A percentile compares a stretch with the other conserved stretches of the same genome.
Conservation (phyloP, 1,140 invertebrate genomes). For the Rhagoletis pomonella region DNA sequence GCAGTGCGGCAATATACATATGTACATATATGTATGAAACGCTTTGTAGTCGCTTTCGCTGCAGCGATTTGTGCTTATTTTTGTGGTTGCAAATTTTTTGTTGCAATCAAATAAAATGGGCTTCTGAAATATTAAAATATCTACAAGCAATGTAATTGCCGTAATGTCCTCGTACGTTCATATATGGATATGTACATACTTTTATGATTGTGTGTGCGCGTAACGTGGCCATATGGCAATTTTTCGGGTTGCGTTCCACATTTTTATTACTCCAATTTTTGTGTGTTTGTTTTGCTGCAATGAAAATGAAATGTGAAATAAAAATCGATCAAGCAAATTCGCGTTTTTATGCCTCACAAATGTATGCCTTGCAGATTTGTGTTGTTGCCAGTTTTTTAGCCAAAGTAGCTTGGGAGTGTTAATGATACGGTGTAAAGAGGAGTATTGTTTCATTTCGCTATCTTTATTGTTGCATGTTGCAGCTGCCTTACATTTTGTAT, state of each 20-base stretch:
- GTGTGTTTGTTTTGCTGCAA: slow-evolving; percentile 2
- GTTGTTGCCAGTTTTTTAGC: neutral
- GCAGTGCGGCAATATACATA: neutral
- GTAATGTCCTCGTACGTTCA: neutral
- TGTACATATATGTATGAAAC: neutral
- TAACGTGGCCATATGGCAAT: slow-evolving; percentile 42
- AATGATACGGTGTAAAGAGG: neutral
- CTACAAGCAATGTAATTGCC: neutral
- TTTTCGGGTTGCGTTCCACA: slow-evolving; percentile 29
- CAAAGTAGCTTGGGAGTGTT: slow-evolving; percentile 2
- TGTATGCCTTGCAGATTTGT: neutral
- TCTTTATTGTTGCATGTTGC: slow-evolving; percentile 31
- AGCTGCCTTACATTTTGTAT: neutral
- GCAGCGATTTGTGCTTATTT: neutral
- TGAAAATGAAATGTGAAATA: slow-evolving; percentile 39
- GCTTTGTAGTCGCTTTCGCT: slow-evolving; percentile 3
- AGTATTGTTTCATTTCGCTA: neutral
- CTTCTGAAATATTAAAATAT: neutral
- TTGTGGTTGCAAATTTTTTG: slow-evolving; percentile 14
- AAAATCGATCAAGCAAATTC: slow-evolving; percentile 39
- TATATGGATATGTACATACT: too few species aligned
- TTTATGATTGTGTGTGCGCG: neutral
- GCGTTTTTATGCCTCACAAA: neutral
- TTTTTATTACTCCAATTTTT: neutral
- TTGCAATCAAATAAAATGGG: slow-evolving; percentile 27